These are phyloP conservation scores for Poecilia latipinna DNA, from an alignment of 2,113 vertebrate genomes.

Conservation along the genomic window DNA sequence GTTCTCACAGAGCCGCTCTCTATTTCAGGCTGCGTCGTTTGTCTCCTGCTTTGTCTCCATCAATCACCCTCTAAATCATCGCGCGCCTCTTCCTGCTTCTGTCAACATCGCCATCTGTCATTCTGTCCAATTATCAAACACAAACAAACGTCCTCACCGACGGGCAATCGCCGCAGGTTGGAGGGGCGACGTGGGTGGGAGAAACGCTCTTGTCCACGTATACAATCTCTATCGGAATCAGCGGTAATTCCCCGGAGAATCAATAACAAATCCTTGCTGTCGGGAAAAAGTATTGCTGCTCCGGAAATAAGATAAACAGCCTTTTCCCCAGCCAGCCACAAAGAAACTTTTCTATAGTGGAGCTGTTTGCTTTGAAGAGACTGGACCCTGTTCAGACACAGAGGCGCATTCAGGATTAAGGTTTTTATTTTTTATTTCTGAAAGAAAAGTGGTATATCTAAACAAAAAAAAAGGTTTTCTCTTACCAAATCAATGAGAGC, in stretches of 20 bases:
- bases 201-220: constrained; percentile 12
- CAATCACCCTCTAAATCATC: constrained; percentile 38
- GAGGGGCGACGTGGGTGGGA: neutral
- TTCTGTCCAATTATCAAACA: constrained; percentile 35
- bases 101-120: constrained; percentile 22
- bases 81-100: neutral
- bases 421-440: neutral
- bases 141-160: constrained; percentile 17
- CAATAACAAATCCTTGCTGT: constrained; percentile 41
- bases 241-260: constrained; percentile 30
- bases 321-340: neutral
- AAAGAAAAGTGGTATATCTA: neutral
- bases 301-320: constrained; percentile 25
- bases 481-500: too few species aligned
- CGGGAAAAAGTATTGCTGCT: constrained; percentile 36
- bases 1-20: constrained; percentile 8
- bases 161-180: constrained; percentile 4
- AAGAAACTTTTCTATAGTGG: neutral
- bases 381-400: neutral
- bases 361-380: neutral
- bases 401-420: neutral
- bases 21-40: constrained; percentile 23
- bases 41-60: constrained; percentile 34
- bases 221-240: constrained; percentile 24
- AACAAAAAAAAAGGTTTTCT: neutral